phyloP scores from a whole-genome alignment of 92 coral and sea anemone genomes.

The Palythoa grandiflora region DNA sequence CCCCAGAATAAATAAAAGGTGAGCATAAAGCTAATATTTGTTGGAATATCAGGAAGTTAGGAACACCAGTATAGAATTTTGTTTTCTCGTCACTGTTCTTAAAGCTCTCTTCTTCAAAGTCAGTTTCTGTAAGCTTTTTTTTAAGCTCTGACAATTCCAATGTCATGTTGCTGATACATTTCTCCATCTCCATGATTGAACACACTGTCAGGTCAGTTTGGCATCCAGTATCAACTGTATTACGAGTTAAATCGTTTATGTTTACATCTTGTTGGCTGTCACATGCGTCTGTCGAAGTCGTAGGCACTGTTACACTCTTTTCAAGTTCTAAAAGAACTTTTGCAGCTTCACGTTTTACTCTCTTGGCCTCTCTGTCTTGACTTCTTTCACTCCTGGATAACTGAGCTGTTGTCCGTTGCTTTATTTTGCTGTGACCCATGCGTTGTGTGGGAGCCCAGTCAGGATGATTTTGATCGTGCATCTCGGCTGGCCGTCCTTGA shows the following conservation, averaged over 20 bases:
- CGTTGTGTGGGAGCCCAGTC: slow-evolving; percentile 73
- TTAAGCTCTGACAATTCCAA: neutral
- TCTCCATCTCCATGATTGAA: neutral
- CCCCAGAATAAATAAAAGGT: neutral
- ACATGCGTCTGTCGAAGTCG: too few species aligned
- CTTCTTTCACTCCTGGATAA: slow-evolving; percentile 46
- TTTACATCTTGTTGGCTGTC: too few species aligned
- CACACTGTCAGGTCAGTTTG: neutral
- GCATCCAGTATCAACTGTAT: neutral
- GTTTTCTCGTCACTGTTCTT: neutral
- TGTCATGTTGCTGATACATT: neutral
- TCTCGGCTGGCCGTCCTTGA: slow-evolving; percentile 57
- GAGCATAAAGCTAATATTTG: neutral
- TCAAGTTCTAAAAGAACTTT: neutral
- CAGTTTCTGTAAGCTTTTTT: neutral
- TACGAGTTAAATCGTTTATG: too few species aligned
- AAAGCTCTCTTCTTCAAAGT: neutral
- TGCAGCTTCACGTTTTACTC: slow-evolving; percentile 21
- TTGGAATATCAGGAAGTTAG: neutral
- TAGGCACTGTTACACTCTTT: neutral
- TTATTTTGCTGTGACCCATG: slow-evolving; percentile 62
- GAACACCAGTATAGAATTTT: neutral
- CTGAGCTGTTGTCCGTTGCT: slow-evolving; percentile 11
- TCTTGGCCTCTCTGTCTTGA: slow-evolving; percentile 19
- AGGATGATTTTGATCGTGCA: slow-evolving; percentile 48